These are phyloP conservation scores for Aleiodes sp. DNA, from an alignment of 1,140 invertebrate genomes.

Conservation along the genomic window DNA sequence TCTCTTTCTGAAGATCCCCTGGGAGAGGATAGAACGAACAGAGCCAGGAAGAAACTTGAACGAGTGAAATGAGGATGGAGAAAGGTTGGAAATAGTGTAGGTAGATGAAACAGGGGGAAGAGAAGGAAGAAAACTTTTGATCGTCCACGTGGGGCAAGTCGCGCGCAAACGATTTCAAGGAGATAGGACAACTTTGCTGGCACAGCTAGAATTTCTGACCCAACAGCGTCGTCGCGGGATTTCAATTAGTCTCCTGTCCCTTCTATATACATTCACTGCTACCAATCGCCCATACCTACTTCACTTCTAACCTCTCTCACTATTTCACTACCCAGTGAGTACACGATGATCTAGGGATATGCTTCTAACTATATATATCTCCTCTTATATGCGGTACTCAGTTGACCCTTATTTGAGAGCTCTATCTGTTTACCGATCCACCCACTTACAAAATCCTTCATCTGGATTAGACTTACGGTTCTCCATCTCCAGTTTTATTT, in stretches of 20 bases:
- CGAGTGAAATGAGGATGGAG: slow-evolving; percentile 22
- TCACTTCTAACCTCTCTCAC: slow-evolving; percentile 29
- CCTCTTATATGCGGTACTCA: not conserved
- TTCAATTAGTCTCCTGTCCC: slow-evolving; percentile 55
- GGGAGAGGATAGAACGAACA: slow-evolving; percentile 28
- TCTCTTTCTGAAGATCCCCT: slow-evolving; percentile 25
- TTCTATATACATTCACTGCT: slow-evolving; percentile 15
- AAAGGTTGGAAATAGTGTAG: too few species aligned
- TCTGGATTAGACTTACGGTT: slow-evolving; percentile 30
- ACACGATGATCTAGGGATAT: slow-evolving; percentile 21
- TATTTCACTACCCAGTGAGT: slow-evolving; percentile 35
- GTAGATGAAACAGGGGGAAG: too few species aligned
- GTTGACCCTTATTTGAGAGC: slow-evolving; percentile 46
- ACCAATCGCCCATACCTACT: slow-evolving; percentile 41
- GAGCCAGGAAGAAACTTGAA: slow-evolving; percentile 26
- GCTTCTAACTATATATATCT: not conserved
- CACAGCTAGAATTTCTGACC: slow-evolving; percentile 51
- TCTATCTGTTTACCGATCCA: slow-evolving; percentile 37
- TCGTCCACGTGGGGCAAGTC: slow-evolving; percentile 10
- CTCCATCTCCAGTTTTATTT: not conserved
- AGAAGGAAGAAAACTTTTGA: too few species aligned
- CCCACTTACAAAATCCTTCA: slow-evolving; percentile 43
- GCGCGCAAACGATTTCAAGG: slow-evolving; percentile 1
- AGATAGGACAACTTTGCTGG: slow-evolving; percentile 18
- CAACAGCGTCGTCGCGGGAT: slow-evolving; percentile 54